Percentiles rank a stretch among this genome's conserved stretches.
Conservation (phyloP, 2,888 invertebrate species). For the Hyposoter didymator region DNA sequence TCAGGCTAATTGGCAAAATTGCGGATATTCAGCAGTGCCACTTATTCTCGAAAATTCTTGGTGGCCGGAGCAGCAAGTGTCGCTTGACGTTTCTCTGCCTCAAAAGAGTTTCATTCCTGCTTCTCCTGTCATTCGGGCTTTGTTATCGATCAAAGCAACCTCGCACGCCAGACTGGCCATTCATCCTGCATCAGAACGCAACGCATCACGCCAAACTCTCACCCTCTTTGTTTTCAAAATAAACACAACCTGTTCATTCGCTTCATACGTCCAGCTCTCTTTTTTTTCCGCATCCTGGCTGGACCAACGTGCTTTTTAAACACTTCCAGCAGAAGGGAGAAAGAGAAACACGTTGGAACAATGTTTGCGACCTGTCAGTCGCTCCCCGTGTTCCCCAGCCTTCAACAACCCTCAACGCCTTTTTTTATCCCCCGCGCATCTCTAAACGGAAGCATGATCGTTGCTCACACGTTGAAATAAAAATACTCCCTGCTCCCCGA, state of each 20-base stretch:
- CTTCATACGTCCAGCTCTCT: conserved; percentile 43
- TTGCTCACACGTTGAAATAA: conserved; percentile 15
- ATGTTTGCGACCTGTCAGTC: conserved; percentile 64
- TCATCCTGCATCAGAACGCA: conserved; percentile 21
- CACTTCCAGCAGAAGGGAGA: not conserved
- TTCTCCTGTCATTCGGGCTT: conserved; percentile 28
- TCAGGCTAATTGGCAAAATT: conserved; percentile 64
- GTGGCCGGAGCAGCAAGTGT: conserved; percentile 28
- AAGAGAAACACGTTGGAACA: not conserved
- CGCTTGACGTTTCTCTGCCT: not conserved
- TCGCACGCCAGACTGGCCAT: conserved; percentile 7
- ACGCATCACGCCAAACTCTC: conserved; percentile 12
- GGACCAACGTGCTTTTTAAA: conserved; percentile 68
- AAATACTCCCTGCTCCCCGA: conserved; percentile 10
- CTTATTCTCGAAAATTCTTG: conserved; percentile 2
- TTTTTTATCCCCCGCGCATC: not conserved
- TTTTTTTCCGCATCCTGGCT: conserved; percentile 42
- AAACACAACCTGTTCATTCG: conserved; percentile 82
- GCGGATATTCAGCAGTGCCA: conserved; percentile 42
- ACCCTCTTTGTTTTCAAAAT: conserved; percentile 79
- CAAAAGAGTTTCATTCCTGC: conserved; percentile 8
- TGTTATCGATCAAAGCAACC: conserved; percentile 72
- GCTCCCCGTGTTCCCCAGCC: conserved; percentile 19
- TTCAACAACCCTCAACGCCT: conserved; percentile 52
- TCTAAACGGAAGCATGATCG: conserved; percentile 17